Conservation (phyloP, 2,888 invertebrate genomes). For the Molorchus minor region DNA sequence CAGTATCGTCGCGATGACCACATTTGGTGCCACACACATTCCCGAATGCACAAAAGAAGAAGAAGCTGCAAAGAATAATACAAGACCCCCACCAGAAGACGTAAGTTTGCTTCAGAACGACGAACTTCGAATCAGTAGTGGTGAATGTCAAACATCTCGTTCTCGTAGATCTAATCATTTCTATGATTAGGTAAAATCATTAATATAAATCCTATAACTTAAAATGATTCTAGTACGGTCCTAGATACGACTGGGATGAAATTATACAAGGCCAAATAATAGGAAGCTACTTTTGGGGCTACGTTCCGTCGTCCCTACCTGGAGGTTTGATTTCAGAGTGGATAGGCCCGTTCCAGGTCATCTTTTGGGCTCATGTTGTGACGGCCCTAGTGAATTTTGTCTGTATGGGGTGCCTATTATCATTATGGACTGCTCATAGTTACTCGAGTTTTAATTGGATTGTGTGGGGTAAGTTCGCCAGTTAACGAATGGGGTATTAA, state of each 20-base stretch:
- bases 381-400: constrained; percentile 52
- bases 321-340: constrained; percentile 38
- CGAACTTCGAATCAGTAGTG: too few species aligned
- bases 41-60: neutral
- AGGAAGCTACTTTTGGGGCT: constrained; percentile 38
- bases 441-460: constrained; percentile 67
- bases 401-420: constrained; percentile 66
- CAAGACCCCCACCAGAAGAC: too few species aligned
- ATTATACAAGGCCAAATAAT: constrained; percentile 31
- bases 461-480: constrained; percentile 66
- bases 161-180: too few species aligned
- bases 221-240: constrained; percentile 3
- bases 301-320: constrained; percentile 30
- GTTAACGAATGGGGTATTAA: too few species aligned
- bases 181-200: too few species aligned
- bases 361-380: constrained; percentile 32
- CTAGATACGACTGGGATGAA: constrained; percentile 31
- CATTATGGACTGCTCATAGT: constrained; percentile 66
- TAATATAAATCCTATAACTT: too few species aligned
- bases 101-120: neutral
- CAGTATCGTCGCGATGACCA: neutral
- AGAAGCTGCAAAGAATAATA: neutral
- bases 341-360: constrained; percentile 41
- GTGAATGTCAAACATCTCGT: too few species aligned
- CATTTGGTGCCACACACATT: neutral